Conservation (phyloP, 2,113 vertebrate species). For the Ptilonorhynchus violaceus region DNA sequence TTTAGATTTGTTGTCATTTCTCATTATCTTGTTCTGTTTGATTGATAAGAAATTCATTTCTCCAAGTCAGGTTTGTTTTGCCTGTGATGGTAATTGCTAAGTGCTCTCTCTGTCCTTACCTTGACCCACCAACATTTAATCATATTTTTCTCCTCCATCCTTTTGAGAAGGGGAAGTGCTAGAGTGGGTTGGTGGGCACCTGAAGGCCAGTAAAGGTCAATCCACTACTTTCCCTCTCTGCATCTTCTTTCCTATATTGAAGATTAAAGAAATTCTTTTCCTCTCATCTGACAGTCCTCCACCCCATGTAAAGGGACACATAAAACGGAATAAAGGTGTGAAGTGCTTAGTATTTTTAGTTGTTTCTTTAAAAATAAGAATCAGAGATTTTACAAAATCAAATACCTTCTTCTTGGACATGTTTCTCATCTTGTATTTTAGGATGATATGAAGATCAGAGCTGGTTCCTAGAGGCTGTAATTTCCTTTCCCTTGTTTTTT, state of each 20-base stretch:
- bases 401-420: not conserved
- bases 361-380: not conserved
- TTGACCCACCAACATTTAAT: not conserved
- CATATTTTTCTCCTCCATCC: not conserved
- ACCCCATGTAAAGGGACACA: not conserved
- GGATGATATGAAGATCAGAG: not conserved
- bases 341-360: not conserved
- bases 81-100: rapidly evolving
- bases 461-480: not conserved
- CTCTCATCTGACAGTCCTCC: not conserved
- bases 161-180: not conserved
- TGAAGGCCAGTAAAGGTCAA: not conserved
- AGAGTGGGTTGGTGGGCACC: not conserved
- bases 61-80: not conserved
- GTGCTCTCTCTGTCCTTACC: not conserved
- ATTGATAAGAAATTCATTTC: not conserved
- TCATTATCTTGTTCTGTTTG: not conserved
- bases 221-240: not conserved
- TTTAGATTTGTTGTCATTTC: not conserved
- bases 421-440: not conserved
- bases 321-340: not conserved
- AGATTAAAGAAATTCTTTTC: not conserved
- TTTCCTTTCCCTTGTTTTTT: not conserved
- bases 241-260: not conserved
- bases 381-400: not conserved